Percentiles rank a stretch among this genome's conserved stretches.
phyloP scores from a whole-genome alignment of 2,888 invertebrate genomes.

The Orthosia gracilis region DNA sequence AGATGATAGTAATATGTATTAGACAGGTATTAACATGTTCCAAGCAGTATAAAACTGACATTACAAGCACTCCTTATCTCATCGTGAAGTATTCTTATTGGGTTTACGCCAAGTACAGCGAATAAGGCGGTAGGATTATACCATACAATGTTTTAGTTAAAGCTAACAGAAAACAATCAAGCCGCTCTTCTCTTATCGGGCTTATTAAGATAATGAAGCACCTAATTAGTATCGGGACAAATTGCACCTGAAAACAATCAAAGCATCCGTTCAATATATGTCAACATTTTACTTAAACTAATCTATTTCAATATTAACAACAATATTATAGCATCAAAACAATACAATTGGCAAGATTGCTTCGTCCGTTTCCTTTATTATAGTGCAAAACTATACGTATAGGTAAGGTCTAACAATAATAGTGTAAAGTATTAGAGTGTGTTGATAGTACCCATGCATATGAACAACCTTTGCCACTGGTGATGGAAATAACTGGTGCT shows the following conservation, averaged over 20 bases:
- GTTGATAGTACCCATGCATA: not conserved
- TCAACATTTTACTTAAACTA: not conserved
- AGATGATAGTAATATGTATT: not conserved
- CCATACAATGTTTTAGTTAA: slow-evolving; percentile 5
- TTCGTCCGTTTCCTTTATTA: slow-evolving; percentile 4
- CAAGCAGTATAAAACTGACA: not conserved
- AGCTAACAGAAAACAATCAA: not conserved
- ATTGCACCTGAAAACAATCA: not conserved
- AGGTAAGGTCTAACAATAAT: slow-evolving; percentile 1
- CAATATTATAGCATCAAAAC: not conserved
- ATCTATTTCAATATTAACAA: slow-evolving; percentile 8
- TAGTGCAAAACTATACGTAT: not conserved
- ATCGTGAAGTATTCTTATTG: slow-evolving; percentile 4
- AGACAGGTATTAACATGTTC: not conserved
- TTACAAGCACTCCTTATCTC: slow-evolving; percentile 5
- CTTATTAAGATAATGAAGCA: not conserved
- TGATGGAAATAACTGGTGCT: not conserved
- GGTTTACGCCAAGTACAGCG: slow-evolving; percentile 25
- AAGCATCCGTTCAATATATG: not conserved
- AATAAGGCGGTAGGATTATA: not conserved
- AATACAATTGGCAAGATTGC: slow-evolving; percentile 26
- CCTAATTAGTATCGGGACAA: not conserved
- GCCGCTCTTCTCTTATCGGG: not conserved
- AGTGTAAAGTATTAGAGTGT: not conserved
- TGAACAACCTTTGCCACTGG: no score